Evolutionary conservation across 1,140 invertebrate species (phyloP), one percentile per base, ranked within the genome.

Genomic region (Dreissena rostriformis): DNA sequence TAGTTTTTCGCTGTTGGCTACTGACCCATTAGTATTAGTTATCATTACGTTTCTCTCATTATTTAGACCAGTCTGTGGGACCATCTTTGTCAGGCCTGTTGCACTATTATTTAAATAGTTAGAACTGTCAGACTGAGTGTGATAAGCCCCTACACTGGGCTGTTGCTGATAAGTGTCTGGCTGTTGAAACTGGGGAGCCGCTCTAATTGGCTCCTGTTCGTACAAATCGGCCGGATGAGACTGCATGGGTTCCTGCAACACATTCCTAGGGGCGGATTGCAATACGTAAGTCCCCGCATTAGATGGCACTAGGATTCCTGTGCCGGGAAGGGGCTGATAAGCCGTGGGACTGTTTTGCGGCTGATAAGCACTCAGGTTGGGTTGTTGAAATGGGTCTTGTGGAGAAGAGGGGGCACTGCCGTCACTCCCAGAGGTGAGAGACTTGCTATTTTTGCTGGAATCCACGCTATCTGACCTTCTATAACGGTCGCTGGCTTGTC

Each of bases 391-490:
- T 1, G 74, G 52, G 75, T 68, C 72, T 26, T 74, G 61, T 10
- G 80, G 80, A 19, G 80, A 82, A 7, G 80, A 26, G 26, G 80
- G 80, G 19, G 71, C 63, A 81, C 78, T 81, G 24, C 63, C 26
- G 61, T 82, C 80, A 82, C 80, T 75, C 24, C 80, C 57, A 12
- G 80, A 82, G 11, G 80, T 75, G n/a, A 66, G 75, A 10, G 53
- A 73, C 22, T 82, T 71, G 22, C 70, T 82, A 51, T 82, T 81
- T 53, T 81, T 81, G 24, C 68, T 67, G 17, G 80, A 82, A 55
- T 82, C 80, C 0, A 67, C 71, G 73, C 63, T 82, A 68, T 75
- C 80, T 68, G 80, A 82, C 29, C 79, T 61, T 57, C 72, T 55
- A 52, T 82, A 82, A 26, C 57, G 24, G 39, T 55, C 70, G 28